A percentile compares a stretch with the other conserved stretches of the same genome.
Conservation (phyloP, 2,888 invertebrate species). For the Parochlus steinenii region DNA sequence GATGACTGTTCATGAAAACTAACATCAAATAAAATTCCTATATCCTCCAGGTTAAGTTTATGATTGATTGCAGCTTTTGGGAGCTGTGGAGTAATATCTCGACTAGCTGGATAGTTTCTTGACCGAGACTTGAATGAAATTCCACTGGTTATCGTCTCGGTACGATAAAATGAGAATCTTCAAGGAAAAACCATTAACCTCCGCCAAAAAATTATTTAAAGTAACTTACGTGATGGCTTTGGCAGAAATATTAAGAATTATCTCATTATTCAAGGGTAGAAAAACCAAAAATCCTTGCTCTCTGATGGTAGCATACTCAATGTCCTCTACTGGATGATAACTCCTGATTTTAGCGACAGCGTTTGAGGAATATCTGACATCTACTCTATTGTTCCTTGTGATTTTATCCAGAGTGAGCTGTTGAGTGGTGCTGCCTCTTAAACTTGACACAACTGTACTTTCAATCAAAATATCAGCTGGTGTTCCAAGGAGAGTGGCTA, state of each 20-base stretch:
- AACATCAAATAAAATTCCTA: slow-evolving; percentile 3
- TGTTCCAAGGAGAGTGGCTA: slow-evolving; percentile 42
- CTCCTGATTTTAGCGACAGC: slow-evolving; percentile 31
- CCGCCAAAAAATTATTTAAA: slow-evolving; percentile 3
- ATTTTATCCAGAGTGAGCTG: slow-evolving; percentile 35
- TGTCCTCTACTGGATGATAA: slow-evolving; percentile 46
- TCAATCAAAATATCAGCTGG: slow-evolving; percentile 33
- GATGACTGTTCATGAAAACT: slow-evolving; percentile 9
- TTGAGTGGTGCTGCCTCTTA: slow-evolving; percentile 52
- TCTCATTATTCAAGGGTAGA: slow-evolving; percentile 38
- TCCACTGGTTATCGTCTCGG: slow-evolving; percentile 28
- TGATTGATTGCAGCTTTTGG: neutral
- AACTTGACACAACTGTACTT: slow-evolving; percentile 38
- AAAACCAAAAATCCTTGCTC: slow-evolving; percentile 50
- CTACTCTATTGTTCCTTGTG: slow-evolving; percentile 43
- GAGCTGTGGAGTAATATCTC: slow-evolving; percentile 20
- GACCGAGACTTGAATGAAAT: slow-evolving; percentile 29
- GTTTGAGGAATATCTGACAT: slow-evolving; percentile 38
- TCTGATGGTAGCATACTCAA: slow-evolving; percentile 47
- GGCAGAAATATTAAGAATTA: slow-evolving; percentile 23
- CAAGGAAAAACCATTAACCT: neutral
- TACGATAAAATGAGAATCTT: slow-evolving; percentile 25
- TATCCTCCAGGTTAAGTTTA: slow-evolving; percentile 9
- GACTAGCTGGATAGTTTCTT: slow-evolving; percentile 22
- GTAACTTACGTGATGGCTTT: slow-evolving; percentile 17